Evolutionary conservation across 2,888 invertebrate genomes (phyloP), one percentile per base, ranked within the genome.

Genomic region (Meganola albula): DNA sequence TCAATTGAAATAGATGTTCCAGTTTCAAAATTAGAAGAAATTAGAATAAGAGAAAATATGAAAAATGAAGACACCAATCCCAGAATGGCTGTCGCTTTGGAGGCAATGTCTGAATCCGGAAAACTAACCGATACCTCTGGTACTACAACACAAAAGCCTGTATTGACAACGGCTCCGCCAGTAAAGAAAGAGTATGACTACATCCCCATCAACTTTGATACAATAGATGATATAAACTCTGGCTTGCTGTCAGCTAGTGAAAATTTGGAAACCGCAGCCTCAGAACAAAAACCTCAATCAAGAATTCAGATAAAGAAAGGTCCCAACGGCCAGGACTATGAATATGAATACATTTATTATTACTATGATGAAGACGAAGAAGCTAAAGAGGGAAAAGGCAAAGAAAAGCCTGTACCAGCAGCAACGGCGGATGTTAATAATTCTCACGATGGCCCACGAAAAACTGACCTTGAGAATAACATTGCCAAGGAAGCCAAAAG

Each of bases 311-410:
- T 95, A 16, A 94, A 95, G 61, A 95, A 95, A 63, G 95, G 94
- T 8, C 94, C 94, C 1, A 95, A 95, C 59, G 95, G 95, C 1
- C 92, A 95, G 70, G 95, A 96, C 63, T 95, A 95, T 62, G 96
- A 96, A 70, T 96, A 95, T 62, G 96, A 96, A 67, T 96, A 96
- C 63, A 93, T 96, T 12, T 96, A 96, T 63, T 96, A 96, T 63
- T 96, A 96, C 58, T 93, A 94, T 54, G 94, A 95, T 54, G 95
- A 95, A 47, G 94, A 93, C 2, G 93, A 93, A 10, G 90, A 90
- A 27, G 48, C 44, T 12, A 76, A 78, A 44, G 90, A 90, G 27
- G 48, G 45, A 11, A 68, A 71, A 24, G 50, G 48, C 3, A 72
- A 71, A 25, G 70, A 74, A 12, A 59, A 63, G 18, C 13, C 53